Conservation (phyloP, 2,888 invertebrate species). For the Dryococelus australis region DNA sequence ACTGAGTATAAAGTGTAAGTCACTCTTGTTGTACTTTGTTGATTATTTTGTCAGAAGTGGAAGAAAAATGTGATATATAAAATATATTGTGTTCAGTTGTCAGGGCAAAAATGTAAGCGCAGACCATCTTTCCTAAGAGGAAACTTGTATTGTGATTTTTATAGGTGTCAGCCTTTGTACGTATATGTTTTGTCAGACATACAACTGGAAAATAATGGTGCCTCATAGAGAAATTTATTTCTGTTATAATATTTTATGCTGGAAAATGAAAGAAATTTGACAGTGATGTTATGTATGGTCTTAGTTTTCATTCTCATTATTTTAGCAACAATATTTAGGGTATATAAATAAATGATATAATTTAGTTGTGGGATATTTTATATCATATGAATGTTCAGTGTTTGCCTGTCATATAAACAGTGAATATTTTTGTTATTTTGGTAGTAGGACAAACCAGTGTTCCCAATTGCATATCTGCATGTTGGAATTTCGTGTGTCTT, state of each 20-base stretch:
- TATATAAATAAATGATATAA: neutral
- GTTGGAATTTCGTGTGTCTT: neutral
- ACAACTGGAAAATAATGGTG: neutral
- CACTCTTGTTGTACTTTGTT: neutral
- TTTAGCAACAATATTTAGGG: neutral
- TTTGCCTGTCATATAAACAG: neutral
- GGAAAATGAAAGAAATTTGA: neutral
- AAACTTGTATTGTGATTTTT: neutral
- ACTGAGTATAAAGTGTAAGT: neutral
- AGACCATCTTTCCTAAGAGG: constrained; percentile 1
- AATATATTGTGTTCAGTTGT: constrained; percentile 9
- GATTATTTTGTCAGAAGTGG: neutral
- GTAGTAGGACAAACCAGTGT: neutral
- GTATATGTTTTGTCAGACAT: neutral
- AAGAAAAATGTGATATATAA: constrained; percentile 8
- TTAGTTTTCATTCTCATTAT: neutral
- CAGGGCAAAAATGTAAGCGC: neutral
- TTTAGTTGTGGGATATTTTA: constrained; percentile 3
- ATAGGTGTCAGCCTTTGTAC: constrained; percentile 16
- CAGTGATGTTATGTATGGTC: neutral
- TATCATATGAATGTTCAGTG: neutral
- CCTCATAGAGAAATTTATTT: constrained; percentile 16
- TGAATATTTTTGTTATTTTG: constrained; percentile 1
- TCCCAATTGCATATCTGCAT: constrained; percentile 10
- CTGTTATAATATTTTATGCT: neutral